These are phyloP conservation scores for Coelopa frigida DNA, from an alignment of 1,140 invertebrate genomes.

Conservation along the genomic window DNA sequence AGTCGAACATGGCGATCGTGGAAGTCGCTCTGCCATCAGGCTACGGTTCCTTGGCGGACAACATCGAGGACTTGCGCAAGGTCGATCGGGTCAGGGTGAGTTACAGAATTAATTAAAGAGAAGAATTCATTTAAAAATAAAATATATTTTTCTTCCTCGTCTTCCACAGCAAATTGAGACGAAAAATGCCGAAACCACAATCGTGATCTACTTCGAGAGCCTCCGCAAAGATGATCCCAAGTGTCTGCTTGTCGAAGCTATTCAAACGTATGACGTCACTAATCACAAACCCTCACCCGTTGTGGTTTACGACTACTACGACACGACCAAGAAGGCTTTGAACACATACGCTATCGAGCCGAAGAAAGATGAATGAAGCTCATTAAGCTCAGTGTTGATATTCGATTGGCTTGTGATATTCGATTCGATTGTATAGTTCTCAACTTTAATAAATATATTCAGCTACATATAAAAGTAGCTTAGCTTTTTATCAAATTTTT, in stretches of 20 bases:
- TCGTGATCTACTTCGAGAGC: slow-evolving; percentile 82
- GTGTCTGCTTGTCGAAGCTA: slow-evolving; percentile 77
- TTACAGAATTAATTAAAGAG: neutral
- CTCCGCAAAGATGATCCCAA: slow-evolving; percentile 53
- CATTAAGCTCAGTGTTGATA: too few relatives aligned
- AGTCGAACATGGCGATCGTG: slow-evolving; percentile 82
- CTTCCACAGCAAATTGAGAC: slow-evolving; percentile 62
- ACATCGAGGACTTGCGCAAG: slow-evolving; percentile 21
- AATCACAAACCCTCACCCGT: slow-evolving; percentile 77
- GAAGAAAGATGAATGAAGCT: too few relatives aligned
- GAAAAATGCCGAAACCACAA: slow-evolving; percentile 63
- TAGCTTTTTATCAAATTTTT: too few relatives aligned
- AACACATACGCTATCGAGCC: too few relatives aligned
- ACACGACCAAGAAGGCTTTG: too few relatives aligned
- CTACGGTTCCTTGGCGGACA: slow-evolving; percentile 48
- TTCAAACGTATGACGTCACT: slow-evolving; percentile 72
- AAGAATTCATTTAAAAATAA: neutral
- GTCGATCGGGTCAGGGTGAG: slow-evolving; percentile 35
- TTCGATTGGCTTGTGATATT: too few relatives aligned
- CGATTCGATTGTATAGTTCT: too few relatives aligned
- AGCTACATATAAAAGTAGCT: too few relatives aligned
- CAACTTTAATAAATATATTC: too few relatives aligned
- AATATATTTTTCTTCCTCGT: neutral
- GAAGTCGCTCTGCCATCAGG: slow-evolving; percentile 79
- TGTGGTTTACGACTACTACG: slow-evolving; percentile 85